Evolutionary conservation across 2,113 vertebrate species (phyloP).

Genomic region (Ochotona princeps): DNA sequence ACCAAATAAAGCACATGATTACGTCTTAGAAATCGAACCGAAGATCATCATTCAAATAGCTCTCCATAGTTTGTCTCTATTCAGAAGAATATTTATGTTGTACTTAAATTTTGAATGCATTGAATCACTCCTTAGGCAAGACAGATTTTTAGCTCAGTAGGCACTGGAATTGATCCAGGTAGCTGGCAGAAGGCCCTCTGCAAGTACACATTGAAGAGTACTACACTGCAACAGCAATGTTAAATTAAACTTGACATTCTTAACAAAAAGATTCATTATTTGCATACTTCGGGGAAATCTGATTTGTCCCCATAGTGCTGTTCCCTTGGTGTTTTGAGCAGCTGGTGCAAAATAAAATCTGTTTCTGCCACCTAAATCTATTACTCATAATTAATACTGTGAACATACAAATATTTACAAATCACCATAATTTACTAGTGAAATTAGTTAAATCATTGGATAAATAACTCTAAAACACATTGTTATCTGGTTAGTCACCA

Average conservation of each 20-base stretch:
- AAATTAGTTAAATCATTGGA: constrained; percentile 61
- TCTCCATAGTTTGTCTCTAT: constrained; percentile 59
- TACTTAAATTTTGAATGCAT: constrained; percentile 57
- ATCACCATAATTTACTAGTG: constrained; percentile 64
- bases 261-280: constrained; percentile 75
- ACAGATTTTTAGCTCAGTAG: constrained; percentile 69
- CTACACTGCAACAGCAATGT: constrained; percentile 31
- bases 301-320: constrained; percentile 64
- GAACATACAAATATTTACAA: constrained; percentile 80
- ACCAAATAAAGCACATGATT: constrained; percentile 35
- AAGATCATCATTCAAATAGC: constrained; percentile 55
- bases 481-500: constrained; percentile 31
- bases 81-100: constrained; percentile 63
- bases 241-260: constrained; percentile 76
- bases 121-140: constrained; percentile 55
- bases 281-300: constrained; percentile 63
- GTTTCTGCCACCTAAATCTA: constrained; percentile 62
- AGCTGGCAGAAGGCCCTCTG: constrained; percentile 39
- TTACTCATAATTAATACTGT: constrained; percentile 77
- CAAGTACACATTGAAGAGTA: constrained; percentile 52
- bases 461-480: constrained; percentile 58
- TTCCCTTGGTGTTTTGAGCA: constrained; percentile 55
- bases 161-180: constrained; percentile 68
- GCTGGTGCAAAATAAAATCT: constrained; percentile 68
- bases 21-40: constrained; percentile 47